These are phyloP conservation scores for Thalassaphorura encarpata DNA, from an alignment of 1,140 invertebrate species.

Conservation along the genomic window DNA sequence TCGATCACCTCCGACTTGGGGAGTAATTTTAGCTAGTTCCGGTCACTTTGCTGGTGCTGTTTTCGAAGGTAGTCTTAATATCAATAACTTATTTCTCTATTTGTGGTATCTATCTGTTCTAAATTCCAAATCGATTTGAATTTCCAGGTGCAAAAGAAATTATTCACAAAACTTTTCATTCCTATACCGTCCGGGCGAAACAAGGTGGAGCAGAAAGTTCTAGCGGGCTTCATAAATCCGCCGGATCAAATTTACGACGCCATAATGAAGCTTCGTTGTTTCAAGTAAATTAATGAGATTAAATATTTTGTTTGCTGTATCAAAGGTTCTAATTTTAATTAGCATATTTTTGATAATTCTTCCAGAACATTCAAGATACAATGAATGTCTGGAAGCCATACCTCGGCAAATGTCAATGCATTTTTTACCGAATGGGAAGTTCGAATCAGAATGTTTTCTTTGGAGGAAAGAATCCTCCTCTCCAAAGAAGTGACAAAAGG, in stretches of 20 bases:
- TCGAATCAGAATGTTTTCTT: constrained; percentile 64
- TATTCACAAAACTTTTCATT: constrained; percentile 78
- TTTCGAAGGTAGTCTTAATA: constrained; percentile 52
- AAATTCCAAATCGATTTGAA: constrained; percentile 8
- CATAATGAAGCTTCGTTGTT: constrained; percentile 62
- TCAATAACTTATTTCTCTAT: constrained; percentile 5
- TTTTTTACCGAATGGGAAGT: constrained; percentile 67
- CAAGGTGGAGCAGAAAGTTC: constrained; percentile 67
- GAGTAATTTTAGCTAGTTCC: constrained; percentile 68
- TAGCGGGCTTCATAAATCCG: constrained; percentile 56
- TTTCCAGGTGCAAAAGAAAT: constrained; percentile 44
- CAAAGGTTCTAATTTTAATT: constrained; percentile 7
- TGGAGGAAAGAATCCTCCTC: constrained; percentile 56
- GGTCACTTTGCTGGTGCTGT: constrained; percentile 78
- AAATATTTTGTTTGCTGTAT: neutral
- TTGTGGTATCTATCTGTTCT: constrained; percentile 4
- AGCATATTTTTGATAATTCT: constrained; percentile 31
- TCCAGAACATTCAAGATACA: constrained; percentile 69
- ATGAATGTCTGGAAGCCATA: constrained; percentile 56
- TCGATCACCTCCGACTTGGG: constrained; percentile 45
- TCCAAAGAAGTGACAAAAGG: constrained; percentile 54
- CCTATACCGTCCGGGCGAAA: constrained; percentile 71
- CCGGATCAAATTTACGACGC: constrained; percentile 65
- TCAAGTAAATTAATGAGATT: constrained; percentile 42
- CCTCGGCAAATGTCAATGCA: constrained; percentile 56